Conservation (phyloP, 2,113 vertebrate species). For the Bagarius yarrelli region DNA sequence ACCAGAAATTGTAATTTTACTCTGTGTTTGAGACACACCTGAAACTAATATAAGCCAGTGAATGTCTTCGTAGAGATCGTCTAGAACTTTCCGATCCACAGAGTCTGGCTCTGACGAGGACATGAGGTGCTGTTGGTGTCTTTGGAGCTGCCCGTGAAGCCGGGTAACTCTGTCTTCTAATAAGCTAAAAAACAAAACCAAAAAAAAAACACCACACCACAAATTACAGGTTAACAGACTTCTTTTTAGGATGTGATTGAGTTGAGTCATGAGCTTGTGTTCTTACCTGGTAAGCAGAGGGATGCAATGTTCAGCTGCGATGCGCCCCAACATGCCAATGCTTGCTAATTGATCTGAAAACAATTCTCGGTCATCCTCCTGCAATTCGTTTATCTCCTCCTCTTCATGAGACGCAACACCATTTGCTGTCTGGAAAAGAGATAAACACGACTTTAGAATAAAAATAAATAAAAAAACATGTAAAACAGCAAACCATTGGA, state of each 20-base stretch:
- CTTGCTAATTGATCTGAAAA: constrained; percentile 97
- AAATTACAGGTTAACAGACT: not conserved
- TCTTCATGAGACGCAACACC: constrained; percentile 92
- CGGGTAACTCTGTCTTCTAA: constrained; percentile 93
- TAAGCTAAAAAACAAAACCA: constrained; percentile 74
- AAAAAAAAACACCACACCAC: no score
- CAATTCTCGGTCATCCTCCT: constrained; percentile 95
- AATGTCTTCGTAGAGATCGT: constrained; percentile 98
- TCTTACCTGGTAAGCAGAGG: constrained; percentile 90
- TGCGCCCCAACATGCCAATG: constrained; percentile 93
- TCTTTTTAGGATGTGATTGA: constrained; percentile 4
- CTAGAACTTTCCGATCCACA: constrained; percentile 86
- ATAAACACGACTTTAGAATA: not conserved
- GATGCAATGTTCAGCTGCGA: constrained; percentile 95
- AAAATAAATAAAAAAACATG: not conserved
- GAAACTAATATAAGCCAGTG: constrained; percentile 99
- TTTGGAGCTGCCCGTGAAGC: constrained; percentile 92
- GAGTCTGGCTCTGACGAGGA: constrained; percentile 80
- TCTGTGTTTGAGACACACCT: constrained; percentile 73
- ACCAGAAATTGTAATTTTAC: not conserved
- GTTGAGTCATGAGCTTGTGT: not conserved
- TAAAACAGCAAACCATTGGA: not conserved
- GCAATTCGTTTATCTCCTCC: constrained; percentile 96
- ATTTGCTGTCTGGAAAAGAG: constrained; percentile 82
- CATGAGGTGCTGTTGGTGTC: constrained; percentile 92